Conservation (phyloP, 2,113 vertebrate genomes). For the Casuarius casuarius region DNA sequence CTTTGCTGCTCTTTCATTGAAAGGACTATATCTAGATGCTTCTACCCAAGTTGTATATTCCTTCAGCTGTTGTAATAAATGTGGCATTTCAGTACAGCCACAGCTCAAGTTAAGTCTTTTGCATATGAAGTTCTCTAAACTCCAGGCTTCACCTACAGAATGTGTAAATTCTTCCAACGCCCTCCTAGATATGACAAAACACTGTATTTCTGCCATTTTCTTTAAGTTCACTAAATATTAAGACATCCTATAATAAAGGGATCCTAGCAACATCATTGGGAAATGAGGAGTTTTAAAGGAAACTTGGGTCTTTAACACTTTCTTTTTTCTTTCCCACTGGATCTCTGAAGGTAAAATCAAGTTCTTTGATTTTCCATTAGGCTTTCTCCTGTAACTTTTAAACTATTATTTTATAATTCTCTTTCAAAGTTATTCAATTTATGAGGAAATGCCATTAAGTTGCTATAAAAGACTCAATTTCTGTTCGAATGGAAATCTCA, state of each 20-base stretch:
- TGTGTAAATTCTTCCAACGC: background rate
- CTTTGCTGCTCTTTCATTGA: background rate
- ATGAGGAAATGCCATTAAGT: background rate
- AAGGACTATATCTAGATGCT: background rate
- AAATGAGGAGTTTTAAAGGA: background rate
- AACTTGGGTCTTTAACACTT: background rate
- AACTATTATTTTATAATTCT: background rate
- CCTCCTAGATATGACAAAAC: background rate
- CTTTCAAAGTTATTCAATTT: background rate
- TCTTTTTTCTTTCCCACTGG: background rate
- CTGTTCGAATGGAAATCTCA: slow-evolving; percentile 4
- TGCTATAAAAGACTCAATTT: background rate
- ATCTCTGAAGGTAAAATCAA: background rate
- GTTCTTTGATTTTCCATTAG: background rate
- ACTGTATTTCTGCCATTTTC: background rate
- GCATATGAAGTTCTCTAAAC: background rate
- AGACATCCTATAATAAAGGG: background rate
- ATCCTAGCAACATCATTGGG: background rate
- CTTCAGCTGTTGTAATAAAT: slow-evolving; percentile 1
- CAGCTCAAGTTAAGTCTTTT: background rate
- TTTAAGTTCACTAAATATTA: background rate
- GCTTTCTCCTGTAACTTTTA: background rate
- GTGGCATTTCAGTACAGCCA: slow-evolving; percentile 2
- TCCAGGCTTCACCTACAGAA: background rate
- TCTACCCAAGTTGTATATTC: background rate